These are phyloP conservation scores for Paradoxurus hermaphroditus DNA, from an alignment of 2,113 vertebrate species.

Conservation along the genomic window DNA sequence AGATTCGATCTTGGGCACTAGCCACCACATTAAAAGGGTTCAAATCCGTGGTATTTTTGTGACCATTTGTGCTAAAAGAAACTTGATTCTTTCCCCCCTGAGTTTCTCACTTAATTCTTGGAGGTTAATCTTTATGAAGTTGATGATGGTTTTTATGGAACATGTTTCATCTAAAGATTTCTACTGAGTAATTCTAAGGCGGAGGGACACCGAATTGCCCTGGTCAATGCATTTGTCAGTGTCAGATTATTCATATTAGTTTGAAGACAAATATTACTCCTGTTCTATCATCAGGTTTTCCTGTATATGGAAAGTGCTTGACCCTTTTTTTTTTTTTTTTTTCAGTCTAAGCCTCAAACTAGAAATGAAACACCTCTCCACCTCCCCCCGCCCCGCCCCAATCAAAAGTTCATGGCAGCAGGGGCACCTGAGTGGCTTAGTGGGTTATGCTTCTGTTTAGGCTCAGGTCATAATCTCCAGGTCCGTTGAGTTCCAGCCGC, in stretches of 20 bases:
- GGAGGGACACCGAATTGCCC: not conserved
- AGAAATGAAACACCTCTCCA: not conserved
- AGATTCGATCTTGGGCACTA: not conserved
- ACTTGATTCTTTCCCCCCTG: not conserved
- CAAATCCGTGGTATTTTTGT: slow-evolving; percentile 12
- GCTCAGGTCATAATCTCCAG: too few relatives aligned
- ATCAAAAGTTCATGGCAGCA: not conserved
- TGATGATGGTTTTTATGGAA: slow-evolving; percentile 28
- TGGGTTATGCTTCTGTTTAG: too few relatives aligned
- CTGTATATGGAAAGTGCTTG: not conserved
- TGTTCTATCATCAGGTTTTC: not conserved
- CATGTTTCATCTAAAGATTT: not conserved
- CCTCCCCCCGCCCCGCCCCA: too few relatives aligned
- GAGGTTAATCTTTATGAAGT: slow-evolving; percentile 54
- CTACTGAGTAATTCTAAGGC: slow-evolving; percentile 55
- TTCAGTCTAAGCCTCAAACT: not conserved
- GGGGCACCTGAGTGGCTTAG: too few relatives aligned
- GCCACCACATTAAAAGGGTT: not conserved
- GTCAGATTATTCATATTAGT: slow-evolving; percentile 8
- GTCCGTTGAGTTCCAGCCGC: too few relatives aligned
- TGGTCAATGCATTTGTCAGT: not conserved
- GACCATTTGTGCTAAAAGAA: slow-evolving; percentile 33
- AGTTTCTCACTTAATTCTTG: slow-evolving; percentile 52
- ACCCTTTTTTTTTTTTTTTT: not conserved
- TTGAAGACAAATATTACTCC: not conserved